These are phyloP conservation scores for Stegastes partitus DNA, from an alignment of 2,113 vertebrate species.

Conservation along the genomic window DNA sequence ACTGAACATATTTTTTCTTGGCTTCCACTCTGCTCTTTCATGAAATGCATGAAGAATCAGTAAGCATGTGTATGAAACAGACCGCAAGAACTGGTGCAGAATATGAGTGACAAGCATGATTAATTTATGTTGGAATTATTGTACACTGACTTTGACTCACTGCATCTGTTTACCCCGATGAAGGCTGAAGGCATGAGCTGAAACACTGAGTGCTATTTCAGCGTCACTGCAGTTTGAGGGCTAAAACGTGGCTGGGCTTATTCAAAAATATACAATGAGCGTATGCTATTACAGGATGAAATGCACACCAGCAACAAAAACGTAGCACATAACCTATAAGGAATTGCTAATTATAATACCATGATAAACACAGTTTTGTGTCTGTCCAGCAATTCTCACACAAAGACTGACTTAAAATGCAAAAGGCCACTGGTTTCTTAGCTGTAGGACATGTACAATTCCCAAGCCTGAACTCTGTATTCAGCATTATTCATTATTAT, in stretches of 20 bases:
- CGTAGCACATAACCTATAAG: neutral
- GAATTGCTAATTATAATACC: conserved; percentile 11
- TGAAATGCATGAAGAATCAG: conserved; percentile 1
- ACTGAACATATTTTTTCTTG: neutral
- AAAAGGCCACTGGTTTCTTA: neutral
- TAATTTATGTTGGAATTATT: conserved; percentile 11
- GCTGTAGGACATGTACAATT: neutral
- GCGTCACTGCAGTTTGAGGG: conserved; percentile 1
- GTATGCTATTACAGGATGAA: conserved; percentile 12
- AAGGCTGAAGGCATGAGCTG: conserved; percentile 32
- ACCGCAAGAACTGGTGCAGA: conserved; percentile 5
- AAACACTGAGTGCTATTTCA: conserved; percentile 29
- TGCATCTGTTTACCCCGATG: conserved; percentile 44
- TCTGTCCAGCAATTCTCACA: too few species aligned
- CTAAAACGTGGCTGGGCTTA: conserved; percentile 4
- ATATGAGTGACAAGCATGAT: conserved; percentile 22
- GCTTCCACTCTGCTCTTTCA: neutral
- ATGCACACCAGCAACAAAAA: neutral
- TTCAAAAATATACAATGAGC: conserved; percentile 22
- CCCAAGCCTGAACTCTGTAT: too few species aligned
- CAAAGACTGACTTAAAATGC: too few species aligned
- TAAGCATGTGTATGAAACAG: conserved; percentile 6
- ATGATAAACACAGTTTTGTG: neutral
- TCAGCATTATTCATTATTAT: too few species aligned
- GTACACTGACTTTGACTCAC: conserved; percentile 24